phyloP scores from a whole-genome alignment of 2,797 vertebrate genomes.

The Cheirogaleus major region DNA sequence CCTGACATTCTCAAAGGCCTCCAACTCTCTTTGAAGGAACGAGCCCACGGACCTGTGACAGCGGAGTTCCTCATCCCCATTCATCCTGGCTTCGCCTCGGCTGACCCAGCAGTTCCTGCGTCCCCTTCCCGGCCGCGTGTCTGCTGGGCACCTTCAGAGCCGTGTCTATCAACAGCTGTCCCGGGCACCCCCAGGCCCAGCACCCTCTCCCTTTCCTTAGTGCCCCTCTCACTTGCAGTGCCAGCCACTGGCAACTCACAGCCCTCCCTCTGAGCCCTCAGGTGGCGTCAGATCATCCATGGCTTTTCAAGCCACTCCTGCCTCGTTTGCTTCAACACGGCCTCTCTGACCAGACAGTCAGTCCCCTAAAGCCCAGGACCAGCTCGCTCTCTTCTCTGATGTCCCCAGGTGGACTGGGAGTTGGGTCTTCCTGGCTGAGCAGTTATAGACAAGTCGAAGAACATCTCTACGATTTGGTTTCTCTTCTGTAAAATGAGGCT shows the following conservation, averaged over 20 bases:
- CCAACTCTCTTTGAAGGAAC: not conserved
- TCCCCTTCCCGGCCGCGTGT: not conserved
- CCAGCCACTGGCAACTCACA: not conserved
- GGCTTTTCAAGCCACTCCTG: not conserved
- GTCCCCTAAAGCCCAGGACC: not conserved
- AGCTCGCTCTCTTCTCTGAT: not conserved
- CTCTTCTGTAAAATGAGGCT: not conserved
- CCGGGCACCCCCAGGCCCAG: not conserved
- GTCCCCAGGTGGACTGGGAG: not conserved
- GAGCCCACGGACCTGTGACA: not conserved
- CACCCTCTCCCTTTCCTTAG: not conserved
- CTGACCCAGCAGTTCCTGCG: not conserved
- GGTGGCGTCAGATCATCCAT: not conserved
- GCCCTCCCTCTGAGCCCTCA: not conserved
- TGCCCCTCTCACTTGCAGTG: not conserved
- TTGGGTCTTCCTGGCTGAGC: not conserved
- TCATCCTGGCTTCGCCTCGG: not conserved
- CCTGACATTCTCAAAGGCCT: not conserved
- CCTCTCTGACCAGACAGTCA: not conserved
- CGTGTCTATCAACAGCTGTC: too few relatives aligned
- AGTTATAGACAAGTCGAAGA: not conserved
- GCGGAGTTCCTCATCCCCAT: fast-evolving
- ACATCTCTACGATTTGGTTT: not conserved
- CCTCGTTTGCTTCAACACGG: fast-evolving
- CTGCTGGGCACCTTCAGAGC: not conserved